Evolutionary conservation across 2,888 invertebrate species (phyloP).

Genomic region (Calameuta idolon): DNA sequence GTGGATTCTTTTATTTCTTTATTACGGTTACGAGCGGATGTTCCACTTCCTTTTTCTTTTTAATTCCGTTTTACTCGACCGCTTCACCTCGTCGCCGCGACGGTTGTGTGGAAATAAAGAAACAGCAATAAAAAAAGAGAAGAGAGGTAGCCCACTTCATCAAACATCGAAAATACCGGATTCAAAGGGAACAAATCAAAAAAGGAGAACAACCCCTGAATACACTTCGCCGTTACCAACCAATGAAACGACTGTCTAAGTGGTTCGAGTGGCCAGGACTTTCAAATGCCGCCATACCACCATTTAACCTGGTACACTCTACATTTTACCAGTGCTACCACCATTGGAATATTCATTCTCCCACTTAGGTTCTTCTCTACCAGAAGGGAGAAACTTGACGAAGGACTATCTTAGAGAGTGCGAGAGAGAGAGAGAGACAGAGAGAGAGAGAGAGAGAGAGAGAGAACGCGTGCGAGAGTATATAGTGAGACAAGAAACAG

Average conservation of each 20-base stretch:
- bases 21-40: neutral
- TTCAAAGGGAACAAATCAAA: neutral
- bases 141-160: neutral
- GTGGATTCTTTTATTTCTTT: neutral
- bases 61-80: neutral
- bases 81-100: neutral
- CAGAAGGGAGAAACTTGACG: neutral
- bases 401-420: neutral
- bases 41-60: neutral
- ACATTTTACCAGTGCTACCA: neutral
- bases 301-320: neutral
- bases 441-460: neutral
- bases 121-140: neutral
- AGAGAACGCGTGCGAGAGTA: neutral
- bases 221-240: neutral
- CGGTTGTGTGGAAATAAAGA: neutral
- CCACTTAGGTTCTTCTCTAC: neutral
- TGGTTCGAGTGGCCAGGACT: constrained; percentile 1
- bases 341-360: constrained; percentile 2
- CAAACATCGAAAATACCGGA: neutral
- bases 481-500: neutral
- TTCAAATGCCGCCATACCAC: neutral
- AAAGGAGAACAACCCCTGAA: neutral
- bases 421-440: neutral
- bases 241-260: neutral